These are phyloP conservation scores for Cataglyphis cursor DNA, from an alignment of 2,888 invertebrate species.

Conservation along the genomic window DNA sequence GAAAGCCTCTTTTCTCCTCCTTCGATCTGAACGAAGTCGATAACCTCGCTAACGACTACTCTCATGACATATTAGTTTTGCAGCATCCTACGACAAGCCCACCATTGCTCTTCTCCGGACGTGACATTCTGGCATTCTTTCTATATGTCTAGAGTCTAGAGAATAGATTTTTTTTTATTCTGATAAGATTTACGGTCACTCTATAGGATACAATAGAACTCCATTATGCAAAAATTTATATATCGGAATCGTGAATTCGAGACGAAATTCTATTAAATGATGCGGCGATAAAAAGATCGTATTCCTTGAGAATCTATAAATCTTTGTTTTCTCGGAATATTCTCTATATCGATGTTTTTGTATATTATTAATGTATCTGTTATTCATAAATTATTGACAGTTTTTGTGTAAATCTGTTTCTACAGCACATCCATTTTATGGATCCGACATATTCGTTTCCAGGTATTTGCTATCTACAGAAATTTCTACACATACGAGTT, in stretches of 20 bases:
- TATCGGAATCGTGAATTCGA: neutral
- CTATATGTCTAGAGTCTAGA: neutral
- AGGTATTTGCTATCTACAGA: conserved; percentile 15
- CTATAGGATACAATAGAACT: conserved; percentile 6
- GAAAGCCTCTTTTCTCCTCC: neutral
- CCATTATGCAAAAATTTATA: conserved; percentile 2
- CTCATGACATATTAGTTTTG: conserved; percentile 35
- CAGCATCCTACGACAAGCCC: neutral
- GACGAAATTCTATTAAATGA: conserved; percentile 11
- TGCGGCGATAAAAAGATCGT: conserved; percentile 13
- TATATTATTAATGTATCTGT: conserved; percentile 17
- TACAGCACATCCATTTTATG: neutral
- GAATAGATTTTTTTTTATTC: neutral
- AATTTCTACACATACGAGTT: conserved; percentile 10
- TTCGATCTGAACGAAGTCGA: conserved; percentile 20
- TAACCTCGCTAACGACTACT: neutral
- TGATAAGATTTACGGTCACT: neutral
- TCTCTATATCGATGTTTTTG: conserved; percentile 8
- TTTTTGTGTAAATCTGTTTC: conserved; percentile 18
- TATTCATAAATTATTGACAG: conserved; percentile 19
- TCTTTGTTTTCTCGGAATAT: conserved; percentile 43
- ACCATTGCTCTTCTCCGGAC: neutral
- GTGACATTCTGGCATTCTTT: neutral
- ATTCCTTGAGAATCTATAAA: conserved; percentile 34
- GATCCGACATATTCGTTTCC: conserved; percentile 14